phyloP scores from a whole-genome alignment of 2,888 invertebrate genomes.

The Leptothorax acervorum region DNA sequence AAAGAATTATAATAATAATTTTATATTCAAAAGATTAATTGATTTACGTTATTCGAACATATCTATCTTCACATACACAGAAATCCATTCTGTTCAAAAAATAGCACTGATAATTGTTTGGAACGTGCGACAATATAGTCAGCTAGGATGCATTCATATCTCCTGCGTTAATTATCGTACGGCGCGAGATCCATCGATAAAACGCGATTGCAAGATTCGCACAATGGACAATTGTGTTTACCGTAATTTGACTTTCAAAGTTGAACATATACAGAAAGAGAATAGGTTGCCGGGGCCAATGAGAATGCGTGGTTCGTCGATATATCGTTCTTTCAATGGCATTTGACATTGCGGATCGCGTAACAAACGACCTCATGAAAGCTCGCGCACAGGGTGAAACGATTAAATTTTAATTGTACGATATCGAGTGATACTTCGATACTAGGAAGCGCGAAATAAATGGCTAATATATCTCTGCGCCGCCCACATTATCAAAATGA shows the following conservation, averaged over 20 bases:
- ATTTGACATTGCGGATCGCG: constrained; percentile 19
- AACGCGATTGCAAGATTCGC: constrained; percentile 41
- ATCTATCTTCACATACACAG: neutral
- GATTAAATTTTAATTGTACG: constrained; percentile 44
- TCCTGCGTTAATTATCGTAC: constrained; percentile 35
- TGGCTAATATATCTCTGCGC: neutral
- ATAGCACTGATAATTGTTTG: constrained; percentile 28
- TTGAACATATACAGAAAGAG: constrained; percentile 41
- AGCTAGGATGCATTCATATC: constrained; percentile 9
- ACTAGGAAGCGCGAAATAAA: constrained; percentile 19
- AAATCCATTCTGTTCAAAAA: neutral
- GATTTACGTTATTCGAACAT: neutral
- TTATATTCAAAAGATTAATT: neutral
- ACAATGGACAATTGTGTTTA: constrained; percentile 45
- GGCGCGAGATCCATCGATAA: constrained; percentile 16
- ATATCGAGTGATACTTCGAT: constrained; percentile 15
- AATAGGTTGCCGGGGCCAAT: constrained; percentile 19
- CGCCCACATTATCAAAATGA: neutral
- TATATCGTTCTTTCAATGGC: constrained; percentile 40
- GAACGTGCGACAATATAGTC: constrained; percentile 26
- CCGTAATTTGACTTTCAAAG: constrained; percentile 42
- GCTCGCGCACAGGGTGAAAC: neutral
- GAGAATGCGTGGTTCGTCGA: constrained; percentile 11
- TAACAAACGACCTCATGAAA: constrained; percentile 38
- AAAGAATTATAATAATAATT: neutral